Evolutionary conservation across 1,140 invertebrate genomes (phyloP), one percentile per base, ranked within the genome.

Genomic region (Bactericera cockerelli): DNA sequence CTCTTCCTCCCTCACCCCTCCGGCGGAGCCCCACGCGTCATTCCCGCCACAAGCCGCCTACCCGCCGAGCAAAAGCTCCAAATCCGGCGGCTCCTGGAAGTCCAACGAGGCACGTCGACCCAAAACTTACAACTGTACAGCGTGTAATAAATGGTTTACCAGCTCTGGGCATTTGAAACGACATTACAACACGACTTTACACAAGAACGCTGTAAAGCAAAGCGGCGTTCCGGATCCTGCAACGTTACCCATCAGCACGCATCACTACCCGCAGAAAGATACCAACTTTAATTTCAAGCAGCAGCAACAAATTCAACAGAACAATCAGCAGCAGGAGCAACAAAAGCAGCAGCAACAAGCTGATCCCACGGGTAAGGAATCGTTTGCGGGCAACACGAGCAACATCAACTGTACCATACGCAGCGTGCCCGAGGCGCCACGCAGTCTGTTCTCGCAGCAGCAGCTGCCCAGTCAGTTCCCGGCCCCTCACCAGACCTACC

Each of bases 61-160:
- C 0, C 65, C 69, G 70, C 68, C 65, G 70, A 81, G 77, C 74
- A 49, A 22, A 19, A 70, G 79, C 26, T 75, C 79, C 13, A 81
- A 80, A 0, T 63, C 67, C 2, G 74, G 74, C 62, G 73, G 74
- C 56, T 72, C 76, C 21, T 90, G 87, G 87, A 90, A 90, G 67
- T 87, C 85, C 13, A 90, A 89, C 66, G 87, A 92, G 73, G 84
- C 88, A 8, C 79, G 88, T 33, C 76, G 88, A 33, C 87, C 88
- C 26, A 93, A 93, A 73, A 92, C 87, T 0, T 93, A 93, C 71
- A 89, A 92, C 65, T 94, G 89, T 69, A 86, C 87, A 0, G 87
- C 88, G 33, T 94, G 90, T 73, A 91, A 93, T 74, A 93, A 93
- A 74, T 91, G 89, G 87, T 94, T 93, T 70, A 92, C 89, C 10